phyloP scores from a whole-genome alignment of 2,113 vertebrate genomes.

The Chaetodon trifascialis region DNA sequence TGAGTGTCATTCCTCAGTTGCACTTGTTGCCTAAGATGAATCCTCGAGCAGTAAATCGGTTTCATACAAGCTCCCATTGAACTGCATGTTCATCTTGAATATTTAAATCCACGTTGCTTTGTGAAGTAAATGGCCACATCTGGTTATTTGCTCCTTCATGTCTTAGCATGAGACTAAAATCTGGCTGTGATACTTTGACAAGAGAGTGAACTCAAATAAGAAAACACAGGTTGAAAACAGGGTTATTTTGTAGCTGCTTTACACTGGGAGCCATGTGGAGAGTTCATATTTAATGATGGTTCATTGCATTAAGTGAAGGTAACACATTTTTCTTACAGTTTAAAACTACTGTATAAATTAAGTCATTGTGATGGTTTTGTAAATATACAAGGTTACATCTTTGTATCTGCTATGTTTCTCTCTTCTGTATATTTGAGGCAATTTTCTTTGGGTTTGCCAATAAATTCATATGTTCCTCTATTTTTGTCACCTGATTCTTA shows the following conservation, averaged over 20 bases:
- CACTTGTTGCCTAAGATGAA: constrained; percentile 42
- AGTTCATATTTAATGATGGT: constrained; percentile 59
- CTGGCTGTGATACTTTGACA: constrained; percentile 17
- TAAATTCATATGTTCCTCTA: constrained; percentile 78
- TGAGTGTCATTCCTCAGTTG: constrained; percentile 34
- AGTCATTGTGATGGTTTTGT: constrained; percentile 74
- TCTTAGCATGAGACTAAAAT: constrained; percentile 1
- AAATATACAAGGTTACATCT: constrained; percentile 77
- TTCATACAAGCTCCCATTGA: constrained; percentile 27
- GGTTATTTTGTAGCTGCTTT: constrained; percentile 59
- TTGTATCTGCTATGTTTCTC: constrained; percentile 74
- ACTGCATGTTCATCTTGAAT: constrained; percentile 51
- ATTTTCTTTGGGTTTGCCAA: constrained; percentile 79
- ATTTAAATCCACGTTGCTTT: constrained; percentile 29
- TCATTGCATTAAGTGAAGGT: constrained; percentile 58
- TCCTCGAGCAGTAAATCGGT: constrained; percentile 35
- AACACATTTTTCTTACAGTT: constrained; percentile 62
- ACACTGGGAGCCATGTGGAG: constrained; percentile 43
- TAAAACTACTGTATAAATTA: constrained; percentile 72
- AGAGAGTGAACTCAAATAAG: constrained; percentile 1
- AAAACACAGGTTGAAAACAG: constrained; percentile 16
- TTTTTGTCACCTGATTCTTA: neutral
- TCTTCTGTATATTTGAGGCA: constrained; percentile 80
- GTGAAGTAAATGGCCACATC: constrained; percentile 14
- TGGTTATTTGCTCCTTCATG: neutral